phyloP scores from a whole-genome alignment of 2,888 invertebrate species.

The Sinelater perroti region DNA sequence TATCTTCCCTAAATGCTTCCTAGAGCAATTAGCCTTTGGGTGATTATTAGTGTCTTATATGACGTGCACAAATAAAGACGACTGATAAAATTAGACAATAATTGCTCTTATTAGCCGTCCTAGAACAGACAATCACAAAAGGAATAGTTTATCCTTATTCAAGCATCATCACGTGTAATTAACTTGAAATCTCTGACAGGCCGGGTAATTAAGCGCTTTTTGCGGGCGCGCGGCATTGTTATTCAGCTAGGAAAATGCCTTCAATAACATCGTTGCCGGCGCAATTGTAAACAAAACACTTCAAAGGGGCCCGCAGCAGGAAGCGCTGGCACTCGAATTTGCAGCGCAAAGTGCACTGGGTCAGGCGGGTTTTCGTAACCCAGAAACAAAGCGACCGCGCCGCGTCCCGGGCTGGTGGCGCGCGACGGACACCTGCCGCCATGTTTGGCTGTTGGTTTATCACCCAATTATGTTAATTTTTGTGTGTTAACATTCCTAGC shows the following conservation, averaged over 20 bases:
- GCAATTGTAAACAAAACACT: constrained; percentile 12
- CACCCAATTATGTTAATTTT: constrained; percentile 28
- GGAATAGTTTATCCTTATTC: constrained; percentile 31
- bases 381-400: constrained; percentile 12
- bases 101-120: constrained; percentile 29
- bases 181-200: constrained; percentile 30
- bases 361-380: constrained; percentile 18
- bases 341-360: constrained; percentile 15
- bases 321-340: neutral
- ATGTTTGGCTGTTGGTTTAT: constrained; percentile 22
- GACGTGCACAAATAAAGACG: constrained; percentile 30
- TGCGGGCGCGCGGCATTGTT: constrained; percentile 11
- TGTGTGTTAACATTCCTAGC: constrained; percentile 22
- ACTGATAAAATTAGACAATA: constrained; percentile 31
- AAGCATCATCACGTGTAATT: constrained; percentile 26
- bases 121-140: constrained; percentile 24
- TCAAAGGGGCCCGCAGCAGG: constrained; percentile 7
- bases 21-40: constrained; percentile 27
- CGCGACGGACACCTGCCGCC: constrained; percentile 22
- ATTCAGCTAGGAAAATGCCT: constrained; percentile 13
- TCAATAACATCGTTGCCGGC: constrained; percentile 14
- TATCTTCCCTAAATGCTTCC: constrained; percentile 24
- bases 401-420: constrained; percentile 6
- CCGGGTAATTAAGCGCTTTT: constrained; percentile 24
- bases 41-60: constrained; percentile 27